Evolutionary conservation across 2,113 vertebrate genomes (phyloP).

Genomic region (Glaucomys volans): DNA sequence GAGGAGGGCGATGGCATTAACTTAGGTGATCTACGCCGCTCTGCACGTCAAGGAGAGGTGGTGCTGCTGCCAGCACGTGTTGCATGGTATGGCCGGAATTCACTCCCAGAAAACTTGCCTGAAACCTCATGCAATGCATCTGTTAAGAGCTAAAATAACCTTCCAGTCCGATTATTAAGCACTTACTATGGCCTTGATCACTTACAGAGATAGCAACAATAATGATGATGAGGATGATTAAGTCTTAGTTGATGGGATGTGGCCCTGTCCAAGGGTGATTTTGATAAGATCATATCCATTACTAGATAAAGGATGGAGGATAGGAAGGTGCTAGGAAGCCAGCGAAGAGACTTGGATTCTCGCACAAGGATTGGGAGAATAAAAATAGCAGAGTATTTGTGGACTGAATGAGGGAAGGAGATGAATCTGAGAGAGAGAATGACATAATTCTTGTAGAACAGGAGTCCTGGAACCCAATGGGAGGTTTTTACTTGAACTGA

Average conservation of each 20-base stretch:
- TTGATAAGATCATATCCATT: neutral
- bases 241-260: neutral
- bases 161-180: neutral
- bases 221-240: neutral
- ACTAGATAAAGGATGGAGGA: neutral
- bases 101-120: neutral
- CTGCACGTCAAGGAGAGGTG: accelerated
- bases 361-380: neutral
- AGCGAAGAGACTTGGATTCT: neutral
- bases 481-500: neutral
- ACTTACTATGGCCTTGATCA: neutral
- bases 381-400: neutral
- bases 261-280: too few species aligned
- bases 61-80: accelerated
- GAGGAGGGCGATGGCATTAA: neutral
- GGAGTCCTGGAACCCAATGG: accelerated
- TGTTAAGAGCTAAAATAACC: neutral
- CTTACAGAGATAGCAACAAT: neutral
- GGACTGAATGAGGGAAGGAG: neutral
- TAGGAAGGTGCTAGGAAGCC: neutral
- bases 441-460: too few species aligned
- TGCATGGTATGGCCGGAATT: neutral
- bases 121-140: too few species aligned
- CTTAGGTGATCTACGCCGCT: too few species aligned
- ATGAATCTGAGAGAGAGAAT: accelerated